Conservation (phyloP, 2,797 vertebrate genomes). For the Calcarius lapponicus region DNA sequence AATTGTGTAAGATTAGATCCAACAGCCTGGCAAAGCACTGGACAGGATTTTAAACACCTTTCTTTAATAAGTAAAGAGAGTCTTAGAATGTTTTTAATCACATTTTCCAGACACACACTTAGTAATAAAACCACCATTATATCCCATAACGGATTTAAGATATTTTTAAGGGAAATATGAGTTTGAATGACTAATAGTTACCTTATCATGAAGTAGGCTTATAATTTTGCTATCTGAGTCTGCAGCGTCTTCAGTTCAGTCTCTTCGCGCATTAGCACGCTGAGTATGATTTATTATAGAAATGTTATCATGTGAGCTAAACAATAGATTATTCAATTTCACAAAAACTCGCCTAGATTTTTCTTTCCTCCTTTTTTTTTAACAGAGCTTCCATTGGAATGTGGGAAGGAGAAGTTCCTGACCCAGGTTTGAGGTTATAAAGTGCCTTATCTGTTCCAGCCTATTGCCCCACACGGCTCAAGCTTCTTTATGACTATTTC, state of each 20-base stretch:
- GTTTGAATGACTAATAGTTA: slow-evolving; percentile 99
- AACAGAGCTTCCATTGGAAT: slow-evolving; percentile 82
- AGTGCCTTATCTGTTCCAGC: slow-evolving; percentile 63
- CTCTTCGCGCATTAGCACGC: slow-evolving; percentile 99
- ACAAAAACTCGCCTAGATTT: slow-evolving; percentile 88
- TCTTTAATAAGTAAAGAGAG: not conserved
- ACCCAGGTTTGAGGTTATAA: not conserved
- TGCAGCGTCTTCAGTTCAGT: slow-evolving; percentile 99
- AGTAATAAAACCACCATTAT: slow-evolving; percentile 75
- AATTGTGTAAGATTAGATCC: not conserved
- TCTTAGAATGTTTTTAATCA: not conserved
- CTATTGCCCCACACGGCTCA: slow-evolving; percentile 46
- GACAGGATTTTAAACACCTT: not conserved
- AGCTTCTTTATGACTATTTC: slow-evolving; percentile 25
- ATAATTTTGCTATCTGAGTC: slow-evolving; percentile 99
- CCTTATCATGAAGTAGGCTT: slow-evolving; percentile 99
- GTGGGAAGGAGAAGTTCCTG: slow-evolving; percentile 70
- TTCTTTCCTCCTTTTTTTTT: slow-evolving; percentile 1
- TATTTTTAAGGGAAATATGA: slow-evolving; percentile 91
- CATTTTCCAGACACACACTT: slow-evolving; percentile 70
- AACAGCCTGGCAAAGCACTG: slow-evolving; percentile 37
- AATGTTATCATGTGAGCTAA: slow-evolving; percentile 99
- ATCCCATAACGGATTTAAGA: slow-evolving; percentile 82
- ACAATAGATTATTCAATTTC: slow-evolving; percentile 92
- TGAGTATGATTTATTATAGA: slow-evolving; percentile 99